phyloP scores from a whole-genome alignment of 2,888 invertebrate genomes.

The Meliscaeva auricollis region DNA sequence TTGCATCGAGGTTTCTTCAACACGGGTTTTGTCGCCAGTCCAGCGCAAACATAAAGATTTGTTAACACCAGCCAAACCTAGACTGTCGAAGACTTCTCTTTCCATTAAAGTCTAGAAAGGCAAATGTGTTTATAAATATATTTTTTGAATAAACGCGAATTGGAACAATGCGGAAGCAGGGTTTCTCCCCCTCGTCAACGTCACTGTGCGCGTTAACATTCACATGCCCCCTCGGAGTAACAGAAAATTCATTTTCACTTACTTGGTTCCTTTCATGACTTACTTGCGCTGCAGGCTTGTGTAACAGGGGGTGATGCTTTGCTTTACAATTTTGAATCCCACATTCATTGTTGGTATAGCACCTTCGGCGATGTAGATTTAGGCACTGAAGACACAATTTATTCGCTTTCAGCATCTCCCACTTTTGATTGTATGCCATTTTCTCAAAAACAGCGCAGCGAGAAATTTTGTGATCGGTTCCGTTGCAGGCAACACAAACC shows the following conservation, averaged over 20 bases:
- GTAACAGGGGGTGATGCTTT: slow-evolving; percentile 47
- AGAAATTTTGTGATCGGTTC: neutral
- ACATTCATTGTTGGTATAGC: slow-evolving; percentile 29
- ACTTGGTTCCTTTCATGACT: slow-evolving; percentile 20
- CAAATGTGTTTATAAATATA: slow-evolving; percentile 35
- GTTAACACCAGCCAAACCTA: slow-evolving; percentile 11
- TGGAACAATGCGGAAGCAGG: slow-evolving; percentile 31
- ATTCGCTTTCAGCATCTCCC: slow-evolving; percentile 37
- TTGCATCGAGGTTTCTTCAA: slow-evolving; percentile 12
- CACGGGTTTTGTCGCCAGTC: slow-evolving; percentile 44
- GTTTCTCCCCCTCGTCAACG: slow-evolving; percentile 28
- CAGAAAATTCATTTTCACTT: slow-evolving; percentile 25
- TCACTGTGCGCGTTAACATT: slow-evolving; percentile 44
- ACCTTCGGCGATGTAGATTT: slow-evolving; percentile 38
- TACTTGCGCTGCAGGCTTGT: slow-evolving; percentile 3
- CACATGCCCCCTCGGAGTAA: neutral
- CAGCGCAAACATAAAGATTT: slow-evolving; percentile 37
- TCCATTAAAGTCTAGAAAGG: slow-evolving; percentile 43
- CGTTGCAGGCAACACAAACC: neutral
- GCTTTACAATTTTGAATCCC: slow-evolving; percentile 37
- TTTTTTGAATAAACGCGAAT: slow-evolving; percentile 38
- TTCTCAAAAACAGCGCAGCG: slow-evolving; percentile 30
- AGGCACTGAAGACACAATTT: slow-evolving; percentile 53
- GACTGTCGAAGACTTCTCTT: slow-evolving; percentile 16
- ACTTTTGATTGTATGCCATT: slow-evolving; percentile 34